These are phyloP conservation scores for Pollenia amentaria DNA, from an alignment of 2,888 invertebrate genomes.

Conservation along the genomic window DNA sequence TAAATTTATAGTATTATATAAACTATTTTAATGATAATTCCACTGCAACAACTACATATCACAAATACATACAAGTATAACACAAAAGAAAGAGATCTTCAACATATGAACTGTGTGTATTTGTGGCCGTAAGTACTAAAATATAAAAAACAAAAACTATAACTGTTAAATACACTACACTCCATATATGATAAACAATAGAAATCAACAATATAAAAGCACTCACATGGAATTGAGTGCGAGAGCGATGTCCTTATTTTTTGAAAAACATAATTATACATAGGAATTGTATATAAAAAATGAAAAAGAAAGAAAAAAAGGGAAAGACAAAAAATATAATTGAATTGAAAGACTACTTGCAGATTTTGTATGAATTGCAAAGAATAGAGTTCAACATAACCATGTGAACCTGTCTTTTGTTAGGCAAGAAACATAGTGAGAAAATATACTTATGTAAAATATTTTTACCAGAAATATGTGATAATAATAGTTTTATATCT, in stretches of 20 bases:
- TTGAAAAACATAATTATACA: conserved; percentile 30
- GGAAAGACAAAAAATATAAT: conserved; percentile 14
- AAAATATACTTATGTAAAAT: background rate
- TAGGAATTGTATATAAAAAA: conserved; percentile 27
- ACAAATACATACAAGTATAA: background rate
- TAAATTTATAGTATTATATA: conserved; percentile 32
- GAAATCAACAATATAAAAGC: conserved; percentile 74
- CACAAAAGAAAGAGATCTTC: conserved; percentile 49
- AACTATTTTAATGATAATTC: conserved; percentile 52
- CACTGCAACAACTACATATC: conserved; percentile 22
- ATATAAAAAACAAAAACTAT: conserved; percentile 43
- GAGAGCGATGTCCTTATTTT: conserved; percentile 80
- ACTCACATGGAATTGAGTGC: conserved; percentile 81
- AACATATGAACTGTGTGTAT: conserved; percentile 55
- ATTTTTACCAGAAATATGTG: background rate
- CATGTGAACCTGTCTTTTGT: conserved; percentile 42
- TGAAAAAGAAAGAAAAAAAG: conserved; percentile 13
- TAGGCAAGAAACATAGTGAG: background rate
- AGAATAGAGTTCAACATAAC: conserved; percentile 34
- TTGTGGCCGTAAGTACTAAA: conserved; percentile 24
- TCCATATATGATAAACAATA: conserved; percentile 72
- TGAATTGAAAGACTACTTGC: background rate
- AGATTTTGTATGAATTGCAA: background rate
- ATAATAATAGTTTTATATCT: background rate
- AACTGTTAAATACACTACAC: conserved; percentile 65